phyloP scores from a whole-genome alignment of 1,140 invertebrate genomes.

The Apis mellifera region DNA sequence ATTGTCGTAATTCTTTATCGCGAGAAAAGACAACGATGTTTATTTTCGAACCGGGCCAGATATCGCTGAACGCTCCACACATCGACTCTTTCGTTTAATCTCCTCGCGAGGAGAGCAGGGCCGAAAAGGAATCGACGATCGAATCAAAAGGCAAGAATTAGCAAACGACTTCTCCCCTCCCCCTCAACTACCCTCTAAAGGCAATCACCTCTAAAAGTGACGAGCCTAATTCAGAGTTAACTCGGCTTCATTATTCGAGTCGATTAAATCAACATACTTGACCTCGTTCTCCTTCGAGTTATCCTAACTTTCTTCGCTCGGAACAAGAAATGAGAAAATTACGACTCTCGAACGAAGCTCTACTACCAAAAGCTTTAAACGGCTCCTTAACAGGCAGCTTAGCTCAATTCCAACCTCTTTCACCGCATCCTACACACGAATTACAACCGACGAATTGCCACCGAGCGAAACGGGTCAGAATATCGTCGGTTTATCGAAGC shows the following conservation, averaged over 20 bases:
- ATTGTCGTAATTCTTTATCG: no score
- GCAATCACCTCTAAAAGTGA: neutral
- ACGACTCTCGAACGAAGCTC: neutral
- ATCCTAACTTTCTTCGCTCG: neutral
- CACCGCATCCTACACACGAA: conserved; percentile 14
- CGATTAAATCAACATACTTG: neutral
- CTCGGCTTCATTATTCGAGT: neutral
- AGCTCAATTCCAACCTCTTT: neutral
- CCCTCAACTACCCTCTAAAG: no score
- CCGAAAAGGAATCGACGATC: no score
- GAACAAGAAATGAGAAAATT: conserved; percentile 3
- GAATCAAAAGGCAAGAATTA: no score
- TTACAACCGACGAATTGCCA: conserved; percentile 4
- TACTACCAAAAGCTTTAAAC: neutral
- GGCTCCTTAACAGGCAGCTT: neutral
- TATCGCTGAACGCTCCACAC: no score
- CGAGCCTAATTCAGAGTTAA: neutral
- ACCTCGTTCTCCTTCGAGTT: neutral
- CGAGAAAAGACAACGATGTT: no score
- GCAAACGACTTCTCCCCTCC: neutral
- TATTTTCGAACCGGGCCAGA: no score
- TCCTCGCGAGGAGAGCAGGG: no score
- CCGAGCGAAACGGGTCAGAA: neutral
- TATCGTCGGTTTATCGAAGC: neutral
- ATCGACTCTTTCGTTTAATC: no score